Evolutionary conservation across 2,888 invertebrate genomes (phyloP).

Genomic region (Tiliacea citrago): DNA sequence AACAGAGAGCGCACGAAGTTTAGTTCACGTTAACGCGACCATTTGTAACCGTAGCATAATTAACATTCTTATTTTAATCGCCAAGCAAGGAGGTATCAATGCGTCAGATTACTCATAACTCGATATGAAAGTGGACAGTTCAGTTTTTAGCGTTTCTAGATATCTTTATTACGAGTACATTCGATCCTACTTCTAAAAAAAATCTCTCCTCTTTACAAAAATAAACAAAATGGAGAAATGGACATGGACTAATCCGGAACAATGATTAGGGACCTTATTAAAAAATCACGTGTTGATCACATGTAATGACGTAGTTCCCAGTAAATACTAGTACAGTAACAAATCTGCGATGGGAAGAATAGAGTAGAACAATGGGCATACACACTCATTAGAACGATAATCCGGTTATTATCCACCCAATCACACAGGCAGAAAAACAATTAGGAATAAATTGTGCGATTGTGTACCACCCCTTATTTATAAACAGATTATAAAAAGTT

Average conservation of each 20-base stretch:
- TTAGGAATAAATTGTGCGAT: slow-evolving; percentile 32
- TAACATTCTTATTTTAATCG: slow-evolving; percentile 15
- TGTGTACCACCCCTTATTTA: slow-evolving; percentile 38
- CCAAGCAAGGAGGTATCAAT: slow-evolving; percentile 9
- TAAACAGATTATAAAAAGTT: slow-evolving; percentile 31
- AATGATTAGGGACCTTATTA: slow-evolving; percentile 25
- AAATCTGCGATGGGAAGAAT: slow-evolving; percentile 50
- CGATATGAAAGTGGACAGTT: slow-evolving; percentile 51
- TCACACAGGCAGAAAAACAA: slow-evolving; percentile 36
- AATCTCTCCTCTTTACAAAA: neutral
- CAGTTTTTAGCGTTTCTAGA: slow-evolving; percentile 47
- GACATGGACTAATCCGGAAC: slow-evolving; percentile 13
- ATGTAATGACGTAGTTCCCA: slow-evolving; percentile 33
- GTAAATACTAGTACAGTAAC: slow-evolving; percentile 31
- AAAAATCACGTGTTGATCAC: slow-evolving; percentile 43
- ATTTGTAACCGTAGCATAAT: too few relatives aligned
- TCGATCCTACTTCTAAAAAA: neutral
- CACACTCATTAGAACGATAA: slow-evolving; percentile 55
- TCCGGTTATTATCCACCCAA: slow-evolving; percentile 58
- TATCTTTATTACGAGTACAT: slow-evolving; percentile 1
- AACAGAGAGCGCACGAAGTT: too few relatives aligned
- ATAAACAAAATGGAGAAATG: slow-evolving; percentile 4
- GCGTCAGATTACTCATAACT: slow-evolving; percentile 45
- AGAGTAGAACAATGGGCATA: slow-evolving; percentile 62
- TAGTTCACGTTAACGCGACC: too few relatives aligned